Evolutionary conservation across 2,113 vertebrate species (phyloP).

Genomic region (Arenaria interpres): DNA sequence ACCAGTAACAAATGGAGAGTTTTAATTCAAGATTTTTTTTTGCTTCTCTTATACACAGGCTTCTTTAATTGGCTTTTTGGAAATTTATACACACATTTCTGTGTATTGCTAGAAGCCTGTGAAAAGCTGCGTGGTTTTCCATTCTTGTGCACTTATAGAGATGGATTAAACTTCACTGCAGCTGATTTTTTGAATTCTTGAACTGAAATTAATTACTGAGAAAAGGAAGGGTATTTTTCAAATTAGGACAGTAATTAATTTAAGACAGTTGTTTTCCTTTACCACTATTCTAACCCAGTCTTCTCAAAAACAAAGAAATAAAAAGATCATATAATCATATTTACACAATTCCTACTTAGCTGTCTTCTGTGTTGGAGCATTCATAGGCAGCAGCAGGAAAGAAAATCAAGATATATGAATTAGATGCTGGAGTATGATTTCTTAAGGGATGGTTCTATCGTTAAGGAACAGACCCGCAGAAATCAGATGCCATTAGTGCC

Average conservation of each 20-base stretch:
- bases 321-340: constrained; percentile 13
- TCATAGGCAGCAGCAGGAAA: background rate
- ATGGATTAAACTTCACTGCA: constrained; percentile 51
- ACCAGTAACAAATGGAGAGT: constrained; percentile 29
- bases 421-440: background rate
- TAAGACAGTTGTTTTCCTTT: constrained; percentile 47
- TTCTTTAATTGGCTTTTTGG: background rate
- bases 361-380: background rate
- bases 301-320: constrained; percentile 27
- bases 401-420: constrained; percentile 33
- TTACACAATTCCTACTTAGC: constrained; percentile 32
- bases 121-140: background rate
- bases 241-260: constrained; percentile 52
- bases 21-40: constrained; percentile 46
- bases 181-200: constrained; percentile 52
- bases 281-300: constrained; percentile 7
- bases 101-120: background rate
- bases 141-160: constrained; percentile 39
- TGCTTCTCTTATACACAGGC: background rate
- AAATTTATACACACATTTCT: background rate
- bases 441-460: background rate
- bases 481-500: background rate
- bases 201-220: constrained; percentile 61
- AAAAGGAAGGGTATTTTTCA: constrained; percentile 48
- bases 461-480: background rate